Conservation (phyloP, 2,797 vertebrate genomes). For the Chelonia mydas region DNA sequence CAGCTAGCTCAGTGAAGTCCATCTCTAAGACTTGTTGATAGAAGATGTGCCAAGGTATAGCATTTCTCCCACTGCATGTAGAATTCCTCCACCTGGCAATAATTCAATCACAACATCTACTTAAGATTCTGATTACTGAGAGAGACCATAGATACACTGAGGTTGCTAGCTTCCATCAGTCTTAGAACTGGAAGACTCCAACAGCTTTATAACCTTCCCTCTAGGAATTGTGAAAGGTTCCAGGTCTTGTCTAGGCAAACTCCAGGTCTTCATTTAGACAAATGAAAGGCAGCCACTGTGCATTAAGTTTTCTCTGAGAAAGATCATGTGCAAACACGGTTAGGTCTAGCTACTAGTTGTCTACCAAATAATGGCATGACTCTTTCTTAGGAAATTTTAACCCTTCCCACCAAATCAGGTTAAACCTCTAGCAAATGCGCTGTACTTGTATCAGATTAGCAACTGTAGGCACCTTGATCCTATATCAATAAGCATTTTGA, state of each 20-base stretch:
- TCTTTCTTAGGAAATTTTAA: not conserved
- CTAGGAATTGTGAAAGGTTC: not conserved
- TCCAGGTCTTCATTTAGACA: not conserved
- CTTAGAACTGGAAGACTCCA: not conserved
- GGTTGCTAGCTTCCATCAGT: not conserved
- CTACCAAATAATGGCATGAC: not conserved
- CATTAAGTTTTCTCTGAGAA: not conserved
- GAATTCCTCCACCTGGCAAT: not conserved
- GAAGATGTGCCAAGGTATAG: not conserved
- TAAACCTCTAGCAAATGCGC: not conserved
- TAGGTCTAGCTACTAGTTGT: not conserved
- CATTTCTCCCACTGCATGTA: not conserved
- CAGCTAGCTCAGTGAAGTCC: not conserved
- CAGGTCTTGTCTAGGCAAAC: not conserved
- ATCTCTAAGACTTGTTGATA: not conserved
- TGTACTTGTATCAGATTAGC: not conserved
- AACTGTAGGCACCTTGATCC: not conserved
- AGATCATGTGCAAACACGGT: not conserved
- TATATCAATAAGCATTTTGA: not conserved
- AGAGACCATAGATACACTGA: not conserved
- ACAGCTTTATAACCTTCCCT: not conserved
- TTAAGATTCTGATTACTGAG: not conserved
- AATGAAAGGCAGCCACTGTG: not conserved
- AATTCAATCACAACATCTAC: not conserved
- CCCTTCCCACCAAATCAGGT: not conserved